Evolutionary conservation across 2,797 vertebrate species (phyloP), one percentile per base, ranked within the genome.

Genomic region (Lindbergichthys nudifrons): DNA sequence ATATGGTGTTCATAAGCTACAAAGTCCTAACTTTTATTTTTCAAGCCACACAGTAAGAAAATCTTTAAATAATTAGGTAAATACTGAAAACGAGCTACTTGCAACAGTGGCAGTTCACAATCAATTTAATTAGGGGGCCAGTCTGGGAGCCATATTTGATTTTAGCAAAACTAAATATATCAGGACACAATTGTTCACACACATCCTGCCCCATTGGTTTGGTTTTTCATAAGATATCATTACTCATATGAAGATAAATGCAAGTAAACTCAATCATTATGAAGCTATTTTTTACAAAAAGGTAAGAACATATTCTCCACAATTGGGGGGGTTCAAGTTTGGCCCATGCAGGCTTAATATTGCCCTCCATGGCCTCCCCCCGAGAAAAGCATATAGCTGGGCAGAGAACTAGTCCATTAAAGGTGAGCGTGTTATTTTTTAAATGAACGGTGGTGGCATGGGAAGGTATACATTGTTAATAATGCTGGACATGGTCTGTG

Each of bases 381-480:
- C 43, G 23, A 19, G 57, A 23, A 10, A 12, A 36, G 8, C 32
- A 36, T 7, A 1, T 36, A 36, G 2, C 32, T 36, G 32, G 32
- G 6, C 32, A 36, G 32, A 36, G 32, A 36, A 36, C 46, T 9
- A 48, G 18, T 18, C 46, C 46, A 10, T 47, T 47, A 47, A n/a
- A 47, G 46, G n/a, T 18, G 18, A 30, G 7, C 41, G 36, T 10
- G 16, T 19, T 16, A 9, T 52, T 74, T 14, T 14, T 10, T 26
- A 59, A 32, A 5, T 63, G 12, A 54, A 50, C 10, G 2, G 15
- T 4, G 1, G 16, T 14, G n/a, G 12, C 15, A 39, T 5, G 1
- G 6, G 14, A n/a, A 47, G n/a, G 59, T 26, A 60, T 10, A 68
- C 67, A 66, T 57, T 74, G 26, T 57, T 77, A 32, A 32, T 81